Conservation (phyloP, 2,797 vertebrate species). For the Distichodus sexfasciatus region DNA sequence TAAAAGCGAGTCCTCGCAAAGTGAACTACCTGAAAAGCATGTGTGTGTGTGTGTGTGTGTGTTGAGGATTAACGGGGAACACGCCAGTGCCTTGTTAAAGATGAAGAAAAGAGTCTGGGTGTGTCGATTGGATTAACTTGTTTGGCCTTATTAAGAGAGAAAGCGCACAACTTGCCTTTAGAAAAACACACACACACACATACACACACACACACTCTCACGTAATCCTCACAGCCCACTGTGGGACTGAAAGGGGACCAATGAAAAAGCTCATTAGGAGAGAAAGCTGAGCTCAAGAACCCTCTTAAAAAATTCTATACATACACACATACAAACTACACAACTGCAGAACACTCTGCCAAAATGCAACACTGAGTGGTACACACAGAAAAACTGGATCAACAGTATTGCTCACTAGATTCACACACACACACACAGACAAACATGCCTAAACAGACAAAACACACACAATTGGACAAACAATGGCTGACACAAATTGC, state of each 20-base stretch:
- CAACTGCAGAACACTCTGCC: neutral
- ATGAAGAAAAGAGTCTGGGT: conserved; percentile 76
- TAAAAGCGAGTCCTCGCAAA: no score
- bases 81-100: conserved; percentile 77
- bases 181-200: conserved; percentile 13
- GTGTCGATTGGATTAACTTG: conserved; percentile 84
- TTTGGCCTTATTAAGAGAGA: conserved; percentile 80
- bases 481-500: conserved; percentile 25
- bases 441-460: neutral
- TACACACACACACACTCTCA: conserved; percentile 1
- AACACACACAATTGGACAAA: neutral
- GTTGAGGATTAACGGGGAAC: no score
- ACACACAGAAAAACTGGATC: neutral
- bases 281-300: neutral
- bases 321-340: neutral
- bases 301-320: neutral
- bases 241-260: conserved; percentile 37
- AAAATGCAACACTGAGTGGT: neutral
- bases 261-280: conserved; percentile 17
- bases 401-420: neutral
- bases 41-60: conserved; percentile 30
- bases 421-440: neutral
- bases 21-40: no score
- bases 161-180: no score
- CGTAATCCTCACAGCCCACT: neutral